phyloP scores from a whole-genome alignment of 2,113 vertebrate genomes.

The Callionymus lyra region DNA sequence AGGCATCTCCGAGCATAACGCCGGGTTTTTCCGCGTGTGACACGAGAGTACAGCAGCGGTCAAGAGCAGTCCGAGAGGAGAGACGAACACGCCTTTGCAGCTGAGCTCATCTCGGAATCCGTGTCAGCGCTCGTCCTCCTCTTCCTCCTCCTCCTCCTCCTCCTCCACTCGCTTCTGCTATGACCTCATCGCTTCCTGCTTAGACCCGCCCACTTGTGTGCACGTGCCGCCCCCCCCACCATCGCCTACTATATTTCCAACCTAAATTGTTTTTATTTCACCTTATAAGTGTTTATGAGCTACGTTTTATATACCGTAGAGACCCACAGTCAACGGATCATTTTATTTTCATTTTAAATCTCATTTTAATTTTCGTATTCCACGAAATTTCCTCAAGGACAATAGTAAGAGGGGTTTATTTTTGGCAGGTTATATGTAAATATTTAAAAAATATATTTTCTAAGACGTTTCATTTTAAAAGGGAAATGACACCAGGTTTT shows the following conservation, averaged over 20 bases:
- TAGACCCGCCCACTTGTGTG: conserved; percentile 38
- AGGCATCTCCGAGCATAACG: conserved; percentile 11
- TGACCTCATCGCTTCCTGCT: conserved; percentile 65
- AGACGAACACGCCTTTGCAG: conserved; percentile 49
- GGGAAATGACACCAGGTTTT: too few relatives aligned
- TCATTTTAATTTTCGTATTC: too few relatives aligned
- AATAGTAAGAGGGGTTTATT: too few relatives aligned
- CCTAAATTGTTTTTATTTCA: too few relatives aligned
- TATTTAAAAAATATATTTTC: too few relatives aligned
- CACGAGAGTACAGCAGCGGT: conserved; percentile 16
- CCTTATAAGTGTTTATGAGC: too few relatives aligned
- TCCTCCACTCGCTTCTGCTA: conserved; percentile 34
- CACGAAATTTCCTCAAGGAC: too few relatives aligned
- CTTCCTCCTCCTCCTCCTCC: conserved; percentile 1
- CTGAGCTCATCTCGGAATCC: conserved; percentile 65
- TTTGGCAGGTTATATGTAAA: too few relatives aligned
- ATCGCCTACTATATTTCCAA: neutral
- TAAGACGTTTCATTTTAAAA: too few relatives aligned
- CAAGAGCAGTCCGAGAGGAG: conserved; percentile 5
- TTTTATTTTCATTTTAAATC: too few relatives aligned
- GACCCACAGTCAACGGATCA: too few relatives aligned
- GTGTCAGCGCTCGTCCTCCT: conserved; percentile 41
- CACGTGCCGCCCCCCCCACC: conserved; percentile 9
- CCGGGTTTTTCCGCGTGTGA: neutral
- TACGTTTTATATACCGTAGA: too few relatives aligned